Evolutionary conservation across 2,888 invertebrate genomes (phyloP).

Genomic region (Macaria liturata): DNA sequence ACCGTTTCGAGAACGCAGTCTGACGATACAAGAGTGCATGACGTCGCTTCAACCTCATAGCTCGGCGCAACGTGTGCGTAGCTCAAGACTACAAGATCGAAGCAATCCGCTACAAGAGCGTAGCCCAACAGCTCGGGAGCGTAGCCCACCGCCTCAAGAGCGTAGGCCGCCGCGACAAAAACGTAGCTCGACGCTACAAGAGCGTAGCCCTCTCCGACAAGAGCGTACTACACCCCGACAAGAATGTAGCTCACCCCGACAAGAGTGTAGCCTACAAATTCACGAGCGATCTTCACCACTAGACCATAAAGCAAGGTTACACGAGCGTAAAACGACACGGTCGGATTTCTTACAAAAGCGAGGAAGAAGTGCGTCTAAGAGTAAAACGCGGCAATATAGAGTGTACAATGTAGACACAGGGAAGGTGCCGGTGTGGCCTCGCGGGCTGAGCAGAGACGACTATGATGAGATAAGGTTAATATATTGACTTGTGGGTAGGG

Average conservation of each 20-base stretch:
- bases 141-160: neutral
- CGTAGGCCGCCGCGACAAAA: neutral
- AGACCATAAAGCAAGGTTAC: neutral
- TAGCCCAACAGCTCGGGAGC: neutral
- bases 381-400: conserved; percentile 39
- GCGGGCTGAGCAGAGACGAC: neutral
- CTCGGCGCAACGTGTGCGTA: too few relatives aligned
- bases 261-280: neutral
- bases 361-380: neutral
- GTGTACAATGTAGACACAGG: conserved; percentile 52
- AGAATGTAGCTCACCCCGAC: neutral
- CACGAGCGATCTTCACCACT: neutral
- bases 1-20: too few relatives aligned
- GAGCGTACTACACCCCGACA: neutral
- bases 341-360: neutral
- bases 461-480: conserved; percentile 21
- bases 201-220: neutral
- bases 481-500: neutral
- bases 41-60: too few relatives aligned
- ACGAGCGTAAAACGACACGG: neutral
- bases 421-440: conserved; percentile 13
- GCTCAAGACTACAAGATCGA: too few relatives aligned
- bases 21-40: too few relatives aligned
- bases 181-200: neutral
- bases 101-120: too few relatives aligned